Percentiles rank a stretch among this genome's conserved stretches.
These are phyloP conservation scores for Aphelinus atriplicis DNA, from an alignment of 1,140 invertebrate genomes.

Conservation along the genomic window DNA sequence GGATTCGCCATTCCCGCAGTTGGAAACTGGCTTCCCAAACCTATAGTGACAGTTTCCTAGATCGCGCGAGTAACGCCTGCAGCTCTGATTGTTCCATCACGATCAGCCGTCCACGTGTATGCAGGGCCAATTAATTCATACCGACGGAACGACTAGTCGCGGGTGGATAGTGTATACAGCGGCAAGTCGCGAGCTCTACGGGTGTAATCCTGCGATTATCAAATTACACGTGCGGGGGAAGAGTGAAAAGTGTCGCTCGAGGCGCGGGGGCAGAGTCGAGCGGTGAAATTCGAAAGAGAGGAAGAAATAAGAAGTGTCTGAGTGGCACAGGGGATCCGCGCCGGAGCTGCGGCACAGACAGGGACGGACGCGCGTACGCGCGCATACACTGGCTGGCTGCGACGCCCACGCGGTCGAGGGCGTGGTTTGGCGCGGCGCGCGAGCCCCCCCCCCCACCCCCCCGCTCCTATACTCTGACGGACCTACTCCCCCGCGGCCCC, in stretches of 20 bases:
- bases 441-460: too few species aligned
- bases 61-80: not conserved
- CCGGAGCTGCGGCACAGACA: too few species aligned
- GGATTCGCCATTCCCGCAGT: too few species aligned
- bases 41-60: not conserved
- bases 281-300: constrained; percentile 32
- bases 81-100: constrained; percentile 34
- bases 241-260: not conserved
- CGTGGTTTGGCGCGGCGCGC: too few species aligned
- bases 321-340: not conserved
- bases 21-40: not conserved
- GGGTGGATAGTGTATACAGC: too few species aligned
- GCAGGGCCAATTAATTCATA: too few species aligned
- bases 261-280: too few species aligned
- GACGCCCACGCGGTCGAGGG: constrained; percentile 54
- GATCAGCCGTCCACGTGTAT: constrained; percentile 35
- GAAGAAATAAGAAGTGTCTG: constrained; percentile 34
- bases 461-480: too few species aligned
- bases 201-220: constrained; percentile 54
- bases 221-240: constrained; percentile 48
- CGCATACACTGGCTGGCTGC: not conserved
- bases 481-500: too few species aligned
- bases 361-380: not conserved
- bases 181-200: too few species aligned
- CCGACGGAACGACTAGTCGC: too few species aligned